These are phyloP conservation scores for Periparus ater DNA, from an alignment of 2,797 vertebrate genomes.

Conservation along the genomic window DNA sequence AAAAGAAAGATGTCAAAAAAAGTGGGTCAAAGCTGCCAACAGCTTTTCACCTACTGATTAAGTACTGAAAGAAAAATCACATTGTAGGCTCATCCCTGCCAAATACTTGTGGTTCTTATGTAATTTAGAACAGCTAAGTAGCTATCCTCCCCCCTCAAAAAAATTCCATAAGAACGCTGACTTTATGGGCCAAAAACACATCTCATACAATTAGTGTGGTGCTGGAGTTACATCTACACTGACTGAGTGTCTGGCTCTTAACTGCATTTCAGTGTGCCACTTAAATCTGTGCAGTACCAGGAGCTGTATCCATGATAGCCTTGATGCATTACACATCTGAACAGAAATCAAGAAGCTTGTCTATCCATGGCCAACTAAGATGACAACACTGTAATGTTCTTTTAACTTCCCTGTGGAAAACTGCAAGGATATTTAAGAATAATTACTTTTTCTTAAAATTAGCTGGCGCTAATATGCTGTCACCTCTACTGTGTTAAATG, in stretches of 20 bases:
- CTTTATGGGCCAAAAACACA: background rate
- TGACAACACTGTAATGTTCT: background rate
- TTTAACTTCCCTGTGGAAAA: slow-evolving; percentile 7
- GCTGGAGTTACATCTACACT: background rate
- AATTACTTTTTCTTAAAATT: slow-evolving; percentile 13
- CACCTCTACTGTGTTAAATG: background rate
- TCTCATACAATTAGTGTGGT: background rate
- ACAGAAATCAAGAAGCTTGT: background rate
- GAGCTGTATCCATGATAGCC: background rate
- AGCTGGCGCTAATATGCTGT: background rate
- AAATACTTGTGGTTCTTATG: background rate
- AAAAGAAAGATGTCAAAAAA: background rate
- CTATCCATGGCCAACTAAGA: background rate
- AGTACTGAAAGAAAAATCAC: background rate
- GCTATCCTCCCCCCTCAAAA: background rate
- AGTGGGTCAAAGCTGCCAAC: background rate
- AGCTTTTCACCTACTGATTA: slow-evolving; percentile 24
- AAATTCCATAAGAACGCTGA: background rate
- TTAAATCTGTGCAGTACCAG: background rate
- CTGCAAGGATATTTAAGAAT: slow-evolving; percentile 3
- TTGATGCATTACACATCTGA: background rate
- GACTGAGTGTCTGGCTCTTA: background rate
- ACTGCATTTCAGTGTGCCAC: background rate
- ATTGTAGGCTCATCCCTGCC: background rate
- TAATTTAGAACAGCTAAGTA: slow-evolving; percentile 11